Evolutionary conservation across 2,888 invertebrate genomes (phyloP).

Genomic region (Baccha elongata): DNA sequence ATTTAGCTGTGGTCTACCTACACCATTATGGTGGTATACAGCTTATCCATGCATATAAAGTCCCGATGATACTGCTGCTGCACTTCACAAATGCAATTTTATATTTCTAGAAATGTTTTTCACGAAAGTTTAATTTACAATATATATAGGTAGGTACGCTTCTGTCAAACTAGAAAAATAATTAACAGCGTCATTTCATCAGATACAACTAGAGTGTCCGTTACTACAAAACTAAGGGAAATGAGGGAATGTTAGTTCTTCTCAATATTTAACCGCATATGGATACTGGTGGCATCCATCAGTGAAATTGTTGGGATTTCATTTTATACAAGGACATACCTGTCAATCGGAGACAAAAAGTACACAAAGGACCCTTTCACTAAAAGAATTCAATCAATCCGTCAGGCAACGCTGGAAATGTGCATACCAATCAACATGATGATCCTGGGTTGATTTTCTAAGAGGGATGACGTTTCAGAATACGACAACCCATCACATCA

Average conservation of each 20-base stretch:
- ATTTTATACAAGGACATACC: constrained; percentile 61
- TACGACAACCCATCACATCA: constrained; percentile 15
- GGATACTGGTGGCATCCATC: constrained; percentile 49
- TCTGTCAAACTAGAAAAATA: constrained; percentile 64
- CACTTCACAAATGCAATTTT: constrained; percentile 60
- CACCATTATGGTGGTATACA: background rate
- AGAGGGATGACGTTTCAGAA: constrained; percentile 41
- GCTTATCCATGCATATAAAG: constrained; percentile 13
- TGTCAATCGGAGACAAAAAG: constrained; percentile 68
- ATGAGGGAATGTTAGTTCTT: constrained; percentile 31
- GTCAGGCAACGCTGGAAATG: constrained; percentile 69
- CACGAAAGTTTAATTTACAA: constrained; percentile 67
- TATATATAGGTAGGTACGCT: no score
- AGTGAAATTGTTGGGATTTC: constrained; percentile 70
- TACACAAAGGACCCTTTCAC: constrained; percentile 68
- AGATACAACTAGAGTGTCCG: background rate
- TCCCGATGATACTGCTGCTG: constrained; percentile 7
- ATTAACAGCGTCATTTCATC: constrained; percentile 67
- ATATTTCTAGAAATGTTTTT: constrained; percentile 47
- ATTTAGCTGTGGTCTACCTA: constrained; percentile 5
- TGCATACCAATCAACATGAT: constrained; percentile 73
- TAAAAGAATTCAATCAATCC: constrained; percentile 73
- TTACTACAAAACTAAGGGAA: background rate
- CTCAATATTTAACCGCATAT: constrained; percentile 71
- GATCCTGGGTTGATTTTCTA: constrained; percentile 45